These are phyloP conservation scores for Biston betularia DNA, from an alignment of 2,888 invertebrate species.

Conservation along the genomic window DNA sequence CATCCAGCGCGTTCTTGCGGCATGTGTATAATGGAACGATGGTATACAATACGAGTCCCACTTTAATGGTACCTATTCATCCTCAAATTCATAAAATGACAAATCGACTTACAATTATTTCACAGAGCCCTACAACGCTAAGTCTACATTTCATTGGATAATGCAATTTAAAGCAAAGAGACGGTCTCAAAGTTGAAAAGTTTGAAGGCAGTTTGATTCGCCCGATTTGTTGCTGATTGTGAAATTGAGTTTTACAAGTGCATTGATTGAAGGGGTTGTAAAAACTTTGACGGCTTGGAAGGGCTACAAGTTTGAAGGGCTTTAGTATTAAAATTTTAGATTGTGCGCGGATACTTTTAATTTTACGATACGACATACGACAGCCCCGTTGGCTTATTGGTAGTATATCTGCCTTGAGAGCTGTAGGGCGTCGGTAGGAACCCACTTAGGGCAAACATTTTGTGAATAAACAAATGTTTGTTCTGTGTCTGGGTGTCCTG, in stretches of 20 bases:
- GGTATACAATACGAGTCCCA: too few relatives aligned
- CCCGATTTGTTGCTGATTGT: conserved; percentile 32
- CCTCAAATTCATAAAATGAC: too few relatives aligned
- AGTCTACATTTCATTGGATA: conserved; percentile 46
- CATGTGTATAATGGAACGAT: too few relatives aligned
- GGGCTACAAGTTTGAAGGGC: conserved; percentile 6
- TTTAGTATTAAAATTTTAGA: neutral
- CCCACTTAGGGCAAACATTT: too few relatives aligned
- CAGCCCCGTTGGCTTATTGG: too few relatives aligned
- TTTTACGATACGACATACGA: too few relatives aligned
- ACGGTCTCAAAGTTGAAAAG: conserved; percentile 39
- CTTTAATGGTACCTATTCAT: too few relatives aligned
- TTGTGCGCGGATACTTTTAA: neutral
- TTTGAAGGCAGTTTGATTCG: conserved; percentile 38
- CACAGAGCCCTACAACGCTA: neutral
- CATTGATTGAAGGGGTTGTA: conserved; percentile 29
- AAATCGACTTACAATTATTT: neutral
- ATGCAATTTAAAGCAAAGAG: conserved; percentile 57
- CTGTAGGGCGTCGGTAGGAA: too few relatives aligned
- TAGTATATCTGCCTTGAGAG: too few relatives aligned
- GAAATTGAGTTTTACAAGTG: conserved; percentile 25
- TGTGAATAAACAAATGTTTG: too few relatives aligned
- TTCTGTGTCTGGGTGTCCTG: too few relatives aligned
- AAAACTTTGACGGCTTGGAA: conserved; percentile 21
- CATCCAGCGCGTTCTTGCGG: too few relatives aligned